A percentile compares a stretch with the other conserved stretches of the same genome.
These are phyloP conservation scores for Macropus fuliginosus DNA, from an alignment of 2,797 vertebrate genomes.

Conservation along the genomic window DNA sequence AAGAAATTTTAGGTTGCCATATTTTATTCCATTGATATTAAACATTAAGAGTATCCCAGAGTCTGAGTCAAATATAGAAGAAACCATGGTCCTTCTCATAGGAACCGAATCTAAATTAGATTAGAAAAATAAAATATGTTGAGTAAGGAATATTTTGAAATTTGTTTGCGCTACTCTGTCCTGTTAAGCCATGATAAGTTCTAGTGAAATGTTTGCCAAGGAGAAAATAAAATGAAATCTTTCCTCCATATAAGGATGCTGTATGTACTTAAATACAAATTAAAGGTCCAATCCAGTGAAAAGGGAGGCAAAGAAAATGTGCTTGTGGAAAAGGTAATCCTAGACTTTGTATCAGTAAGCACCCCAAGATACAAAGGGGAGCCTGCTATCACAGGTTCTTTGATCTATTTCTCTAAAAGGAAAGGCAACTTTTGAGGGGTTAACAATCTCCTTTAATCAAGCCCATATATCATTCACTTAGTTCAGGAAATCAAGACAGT, in stretches of 20 bases:
- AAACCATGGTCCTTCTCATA: neutral
- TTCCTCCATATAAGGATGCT: neutral
- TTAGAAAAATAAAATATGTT: conserved; percentile 18
- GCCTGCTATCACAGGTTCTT: too few species aligned
- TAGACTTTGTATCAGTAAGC: neutral
- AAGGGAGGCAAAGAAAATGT: neutral
- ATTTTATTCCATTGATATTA: neutral
- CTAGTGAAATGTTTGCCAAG: neutral
- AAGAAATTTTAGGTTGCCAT: neutral
- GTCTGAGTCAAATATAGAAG: conserved; percentile 3
- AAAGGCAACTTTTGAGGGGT: too few species aligned
- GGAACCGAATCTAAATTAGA: conserved; percentile 14
- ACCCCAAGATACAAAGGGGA: too few species aligned
- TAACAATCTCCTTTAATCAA: too few species aligned
- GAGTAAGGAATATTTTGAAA: neutral
- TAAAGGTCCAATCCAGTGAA: neutral
- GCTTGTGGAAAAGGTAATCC: neutral
- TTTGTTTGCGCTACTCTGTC: neutral
- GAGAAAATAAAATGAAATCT: conserved; percentile 5
- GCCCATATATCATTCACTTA: too few species aligned
- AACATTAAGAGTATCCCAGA: neutral
- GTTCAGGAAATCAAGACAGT: too few species aligned
- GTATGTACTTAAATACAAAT: neutral
- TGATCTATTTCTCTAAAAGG: too few species aligned
- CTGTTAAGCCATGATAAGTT: conserved; percentile 14